Conservation (phyloP, 2,113 vertebrate genomes). For the Capricornis sumatraensis region DNA sequence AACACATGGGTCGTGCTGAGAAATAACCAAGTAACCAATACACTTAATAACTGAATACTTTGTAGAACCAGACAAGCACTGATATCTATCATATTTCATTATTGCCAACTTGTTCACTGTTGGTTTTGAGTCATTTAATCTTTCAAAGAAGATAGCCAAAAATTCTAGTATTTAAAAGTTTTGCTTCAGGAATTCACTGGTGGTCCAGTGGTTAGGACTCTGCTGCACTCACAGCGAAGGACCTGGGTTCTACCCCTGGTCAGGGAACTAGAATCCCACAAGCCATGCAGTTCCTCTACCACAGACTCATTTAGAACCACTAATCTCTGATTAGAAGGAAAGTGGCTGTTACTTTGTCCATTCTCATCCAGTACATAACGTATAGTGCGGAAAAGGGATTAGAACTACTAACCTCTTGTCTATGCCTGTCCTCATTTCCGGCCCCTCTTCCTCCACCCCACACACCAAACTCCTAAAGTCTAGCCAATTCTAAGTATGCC, state of each 20-base stretch:
- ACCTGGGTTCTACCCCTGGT: not conserved
- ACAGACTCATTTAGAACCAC: not conserved
- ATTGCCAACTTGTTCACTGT: not conserved
- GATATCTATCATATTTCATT: not conserved
- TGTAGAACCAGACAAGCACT: not conserved
- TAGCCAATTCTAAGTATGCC: not conserved
- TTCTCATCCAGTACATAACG: not conserved
- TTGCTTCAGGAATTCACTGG: not conserved
- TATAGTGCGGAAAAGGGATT: not conserved
- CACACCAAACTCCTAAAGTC: not conserved
- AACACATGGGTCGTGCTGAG: not conserved
- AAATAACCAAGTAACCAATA: not conserved
- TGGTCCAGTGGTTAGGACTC: not conserved
- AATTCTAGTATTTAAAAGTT: not conserved
- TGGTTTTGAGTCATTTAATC: conserved; percentile 7
- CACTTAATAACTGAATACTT: not conserved
- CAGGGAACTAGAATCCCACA: not conserved
- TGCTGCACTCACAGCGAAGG: not conserved
- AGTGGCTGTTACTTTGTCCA: not conserved
- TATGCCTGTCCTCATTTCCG: not conserved
- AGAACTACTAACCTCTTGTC: not conserved
- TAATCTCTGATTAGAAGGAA: not conserved
- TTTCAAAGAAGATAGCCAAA: not conserved
- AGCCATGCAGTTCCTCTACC: not conserved
- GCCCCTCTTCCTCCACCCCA: not conserved